Percentiles rank a stretch among this genome's conserved stretches.
These are phyloP conservation scores for Paedocypris sp. DNA, from an alignment of 2,113 vertebrate species.

Conservation along the genomic window DNA sequence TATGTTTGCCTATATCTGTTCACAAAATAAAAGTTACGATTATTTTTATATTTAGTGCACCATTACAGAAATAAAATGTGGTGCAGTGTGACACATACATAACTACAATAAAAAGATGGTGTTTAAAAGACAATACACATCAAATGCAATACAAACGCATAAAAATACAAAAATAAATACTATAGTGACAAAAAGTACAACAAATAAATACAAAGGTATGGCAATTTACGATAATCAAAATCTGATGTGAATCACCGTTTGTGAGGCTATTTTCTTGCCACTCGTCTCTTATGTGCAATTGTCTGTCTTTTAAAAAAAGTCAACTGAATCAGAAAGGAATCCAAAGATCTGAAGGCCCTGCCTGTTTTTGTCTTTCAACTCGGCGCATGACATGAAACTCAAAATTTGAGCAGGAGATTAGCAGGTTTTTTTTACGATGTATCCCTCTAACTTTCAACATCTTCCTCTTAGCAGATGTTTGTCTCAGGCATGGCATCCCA, in stretches of 20 bases:
- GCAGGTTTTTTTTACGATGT: constrained; percentile 31
- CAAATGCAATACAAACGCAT: too few species aligned
- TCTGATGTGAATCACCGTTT: constrained; percentile 24
- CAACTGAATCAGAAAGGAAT: constrained; percentile 23
- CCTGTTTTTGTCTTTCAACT: constrained; percentile 29
- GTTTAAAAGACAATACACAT: too few species aligned
- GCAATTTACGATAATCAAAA: constrained; percentile 23
- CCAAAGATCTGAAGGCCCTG: constrained; percentile 32
- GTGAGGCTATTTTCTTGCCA: constrained; percentile 16
- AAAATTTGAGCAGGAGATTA: constrained; percentile 33
- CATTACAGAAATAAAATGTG: too few species aligned
- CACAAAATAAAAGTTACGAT: too few species aligned
- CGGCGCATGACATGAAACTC: constrained; percentile 57
- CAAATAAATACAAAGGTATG: too few species aligned
- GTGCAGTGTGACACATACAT: too few species aligned
- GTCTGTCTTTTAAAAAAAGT: constrained; percentile 25
- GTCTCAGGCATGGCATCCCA: constrained; percentile 64
- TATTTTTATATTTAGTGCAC: too few species aligned
- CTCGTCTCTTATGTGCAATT: constrained; percentile 24
- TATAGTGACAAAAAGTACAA: too few species aligned
- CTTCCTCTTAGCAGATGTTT: constrained; percentile 68
- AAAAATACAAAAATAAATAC: too few species aligned
- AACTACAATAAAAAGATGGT: too few species aligned
- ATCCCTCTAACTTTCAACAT: constrained; percentile 37
- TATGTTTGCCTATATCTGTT: too few species aligned